Evolutionary conservation across 1,140 invertebrate genomes (phyloP).

Genomic region (Oryzaephilus surinamensis): DNA sequence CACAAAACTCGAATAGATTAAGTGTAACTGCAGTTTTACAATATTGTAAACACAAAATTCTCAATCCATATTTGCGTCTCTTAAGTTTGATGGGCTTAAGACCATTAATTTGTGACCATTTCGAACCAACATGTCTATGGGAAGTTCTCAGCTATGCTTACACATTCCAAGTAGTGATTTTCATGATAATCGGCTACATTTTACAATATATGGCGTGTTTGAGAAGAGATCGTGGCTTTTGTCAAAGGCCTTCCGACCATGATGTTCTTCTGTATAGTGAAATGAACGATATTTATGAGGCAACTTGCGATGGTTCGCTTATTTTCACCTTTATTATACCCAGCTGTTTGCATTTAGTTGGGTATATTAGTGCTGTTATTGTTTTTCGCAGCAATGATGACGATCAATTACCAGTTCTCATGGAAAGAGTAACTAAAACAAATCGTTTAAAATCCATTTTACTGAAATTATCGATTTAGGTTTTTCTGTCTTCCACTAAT

Average conservation of each 20-base stretch:
- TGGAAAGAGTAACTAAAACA: conserved; percentile 77
- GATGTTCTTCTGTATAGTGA: background rate
- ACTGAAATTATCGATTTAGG: conserved; percentile 33
- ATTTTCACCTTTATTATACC: conserved; percentile 70
- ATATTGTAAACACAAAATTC: conserved; percentile 69
- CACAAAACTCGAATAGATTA: no score
- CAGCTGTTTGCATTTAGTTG: conserved; percentile 61
- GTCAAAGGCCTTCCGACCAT: conserved; percentile 40
- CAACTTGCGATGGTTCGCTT: conserved; percentile 56
- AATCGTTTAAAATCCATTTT: no score
- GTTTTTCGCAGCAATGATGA: conserved; percentile 74
- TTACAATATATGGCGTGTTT: conserved; percentile 68
- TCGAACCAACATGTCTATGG: conserved; percentile 44
- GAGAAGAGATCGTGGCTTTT: conserved; percentile 63
- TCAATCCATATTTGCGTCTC: conserved; percentile 60
- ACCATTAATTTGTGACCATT: conserved; percentile 51
- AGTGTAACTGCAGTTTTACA: conserved; percentile 63
- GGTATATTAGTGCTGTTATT: conserved; percentile 66
- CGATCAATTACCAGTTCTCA: conserved; percentile 79
- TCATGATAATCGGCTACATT: conserved; percentile 59
- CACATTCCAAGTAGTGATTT: conserved; percentile 51
- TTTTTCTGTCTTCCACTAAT: conserved; percentile 55
- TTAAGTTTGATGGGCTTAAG: conserved; percentile 62
- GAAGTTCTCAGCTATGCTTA: conserved; percentile 55
- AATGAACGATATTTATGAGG: conserved; percentile 25